These are phyloP conservation scores for Hesperophylax magnus DNA, from an alignment of 1,140 invertebrate genomes.

Conservation along the genomic window DNA sequence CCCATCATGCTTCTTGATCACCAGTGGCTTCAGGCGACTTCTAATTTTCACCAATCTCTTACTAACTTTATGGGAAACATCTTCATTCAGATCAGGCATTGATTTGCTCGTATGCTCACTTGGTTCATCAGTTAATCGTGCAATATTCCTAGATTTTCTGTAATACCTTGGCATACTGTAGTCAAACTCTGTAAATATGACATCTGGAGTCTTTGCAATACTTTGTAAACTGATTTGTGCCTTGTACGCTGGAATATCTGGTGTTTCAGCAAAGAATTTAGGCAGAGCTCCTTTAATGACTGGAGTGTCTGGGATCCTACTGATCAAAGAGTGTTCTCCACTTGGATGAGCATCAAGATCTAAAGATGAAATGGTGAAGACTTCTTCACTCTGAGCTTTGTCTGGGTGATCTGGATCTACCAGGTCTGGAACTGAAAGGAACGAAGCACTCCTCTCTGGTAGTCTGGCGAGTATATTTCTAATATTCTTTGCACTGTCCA, in stretches of 20 bases:
- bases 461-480: slow-evolving; percentile 66
- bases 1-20: slow-evolving; percentile 67
- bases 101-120: slow-evolving; percentile 67
- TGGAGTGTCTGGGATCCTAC: slow-evolving; percentile 67
- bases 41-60: slow-evolving; percentile 67
- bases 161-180: slow-evolving; percentile 70
- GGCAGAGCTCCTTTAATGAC: slow-evolving; percentile 68
- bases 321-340: slow-evolving; percentile 62
- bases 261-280: slow-evolving; percentile 67
- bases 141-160: slow-evolving; percentile 55
- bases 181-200: slow-evolving; percentile 65
- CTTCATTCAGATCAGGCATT: slow-evolving; percentile 68
- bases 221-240: slow-evolving; percentile 66
- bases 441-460: slow-evolving; percentile 68
- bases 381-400: slow-evolving; percentile 34
- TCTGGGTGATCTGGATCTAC: slow-evolving; percentile 56
- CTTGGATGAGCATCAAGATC: slow-evolving; percentile 36
- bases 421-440: slow-evolving; percentile 66
- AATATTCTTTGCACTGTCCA: slow-evolving; percentile 67
- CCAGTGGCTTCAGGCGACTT: slow-evolving; percentile 66
- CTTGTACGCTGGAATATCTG: slow-evolving; percentile 65
- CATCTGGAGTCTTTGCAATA: slow-evolving; percentile 64
- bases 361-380: slow-evolving; percentile 33
- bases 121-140: slow-evolving; percentile 56
- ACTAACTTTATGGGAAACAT: slow-evolving; percentile 62